These are phyloP conservation scores for Pelmatolapia mariae DNA, from an alignment of 2,113 vertebrate species.

Conservation along the genomic window DNA sequence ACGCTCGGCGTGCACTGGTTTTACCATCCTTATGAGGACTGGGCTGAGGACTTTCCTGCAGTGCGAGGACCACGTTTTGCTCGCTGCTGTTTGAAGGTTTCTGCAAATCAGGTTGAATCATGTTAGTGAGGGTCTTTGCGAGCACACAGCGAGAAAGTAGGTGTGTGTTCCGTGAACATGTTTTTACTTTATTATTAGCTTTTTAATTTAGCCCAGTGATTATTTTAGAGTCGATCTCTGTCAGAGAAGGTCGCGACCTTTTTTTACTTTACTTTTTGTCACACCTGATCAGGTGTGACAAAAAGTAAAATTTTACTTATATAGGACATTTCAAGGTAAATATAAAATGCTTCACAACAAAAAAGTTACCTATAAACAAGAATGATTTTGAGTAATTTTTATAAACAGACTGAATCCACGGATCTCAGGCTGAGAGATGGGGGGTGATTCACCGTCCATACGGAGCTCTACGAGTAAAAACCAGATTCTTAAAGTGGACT, in stretches of 20 bases:
- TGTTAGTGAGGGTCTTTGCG: not conserved
- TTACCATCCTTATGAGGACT: not conserved
- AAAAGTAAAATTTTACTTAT: not conserved
- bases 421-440: accelerated
- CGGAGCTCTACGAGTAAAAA: not conserved
- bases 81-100: not conserved
- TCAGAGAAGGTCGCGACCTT: not conserved
- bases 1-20: not conserved
- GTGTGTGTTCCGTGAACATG: not conserved
- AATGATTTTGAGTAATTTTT: accelerated
- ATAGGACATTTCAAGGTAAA: not conserved
- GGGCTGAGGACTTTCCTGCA: not conserved
- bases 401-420: not conserved
- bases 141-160: not conserved
- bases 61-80: not conserved
- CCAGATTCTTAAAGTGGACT: accelerated
- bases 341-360: not conserved
- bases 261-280: too few relatives aligned
- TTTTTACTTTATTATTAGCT: not conserved
- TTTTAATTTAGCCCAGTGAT: not conserved
- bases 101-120: not conserved
- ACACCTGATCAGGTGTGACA: not conserved
- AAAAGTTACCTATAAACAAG: not conserved
- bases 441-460: accelerated
- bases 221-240: not conserved